A percentile compares a stretch with the other conserved stretches of the same genome.
Conservation (phyloP, 2,797 vertebrate species). For the Sebastiscus tertius region DNA sequence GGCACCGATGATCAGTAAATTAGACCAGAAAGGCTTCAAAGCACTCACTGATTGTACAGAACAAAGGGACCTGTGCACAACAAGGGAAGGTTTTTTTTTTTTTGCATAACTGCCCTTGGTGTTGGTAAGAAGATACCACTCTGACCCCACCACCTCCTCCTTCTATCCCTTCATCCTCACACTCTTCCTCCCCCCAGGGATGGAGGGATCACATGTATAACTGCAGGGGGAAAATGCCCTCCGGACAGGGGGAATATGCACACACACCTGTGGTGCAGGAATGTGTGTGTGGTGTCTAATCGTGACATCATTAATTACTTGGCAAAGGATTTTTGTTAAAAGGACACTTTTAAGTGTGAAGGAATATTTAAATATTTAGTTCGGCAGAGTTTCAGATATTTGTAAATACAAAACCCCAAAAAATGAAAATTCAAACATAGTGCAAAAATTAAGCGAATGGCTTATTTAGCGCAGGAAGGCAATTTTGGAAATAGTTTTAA, state of each 20-base stretch:
- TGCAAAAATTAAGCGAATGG: conserved; percentile 75
- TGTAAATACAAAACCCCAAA: conserved; percentile 31
- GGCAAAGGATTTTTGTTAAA: conserved; percentile 28
- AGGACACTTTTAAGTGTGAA: conserved; percentile 59
- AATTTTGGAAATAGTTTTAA: conserved; percentile 55
- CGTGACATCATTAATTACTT: conserved; percentile 16
- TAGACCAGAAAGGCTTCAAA: conserved; percentile 80
- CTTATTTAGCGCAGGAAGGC: conserved; percentile 59
- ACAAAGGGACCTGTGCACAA: conserved; percentile 74
- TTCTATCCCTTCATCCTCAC: conserved; percentile 65
- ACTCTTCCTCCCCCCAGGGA: conserved; percentile 46
- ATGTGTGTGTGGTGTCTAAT: conserved; percentile 58
- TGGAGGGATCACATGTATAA: conserved; percentile 63
- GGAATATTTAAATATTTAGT: conserved; percentile 46
- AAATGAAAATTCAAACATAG: conserved; percentile 69
- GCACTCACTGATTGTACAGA: conserved; percentile 67
- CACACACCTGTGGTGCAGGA: conserved; percentile 68
- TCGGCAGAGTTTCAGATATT: conserved; percentile 44
- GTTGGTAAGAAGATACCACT: conserved; percentile 77
- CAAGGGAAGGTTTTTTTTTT: conserved; percentile 34
- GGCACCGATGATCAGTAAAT: conserved; percentile 78
- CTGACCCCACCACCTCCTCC: conserved; percentile 44
- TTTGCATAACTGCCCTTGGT: conserved; percentile 67
- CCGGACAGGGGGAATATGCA: conserved; percentile 64
- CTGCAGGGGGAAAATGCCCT: conserved; percentile 66